Base-by-base conservation (phyloP, 2,888 invertebrate species). In the Rhynchonema sp. region DNA sequence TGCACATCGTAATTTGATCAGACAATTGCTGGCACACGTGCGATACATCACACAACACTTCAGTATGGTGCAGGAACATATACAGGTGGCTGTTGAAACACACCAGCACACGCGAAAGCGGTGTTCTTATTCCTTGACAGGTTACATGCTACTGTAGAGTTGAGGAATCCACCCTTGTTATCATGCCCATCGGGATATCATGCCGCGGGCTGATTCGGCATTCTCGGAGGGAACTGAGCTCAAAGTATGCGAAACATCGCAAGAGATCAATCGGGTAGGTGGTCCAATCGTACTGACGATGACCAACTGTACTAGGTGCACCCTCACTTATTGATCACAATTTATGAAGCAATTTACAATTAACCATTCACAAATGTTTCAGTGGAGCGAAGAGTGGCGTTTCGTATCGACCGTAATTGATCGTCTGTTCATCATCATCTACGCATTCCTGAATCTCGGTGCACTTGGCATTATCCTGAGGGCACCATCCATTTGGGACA, bases 1-100 rank as follows among this genome's bases (percentile, higher is more conserved):
- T 27, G 13, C 46, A 46, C 61, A 61, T 30, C 54, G 46, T 1
- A 49, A 55, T 1, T 26, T 62, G 20, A 52, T 62, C 29, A 13
- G 22, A 1, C 23, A 55, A 2, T 23, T 62, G 23, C 46, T 61
- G 20, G 46, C 56, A 25, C 55, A 61, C 53, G 49, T 62, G 1
- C 55, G 30, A 1, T 57, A 59, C 56, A 61, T 62, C 23, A 61
- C 61, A n/a, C 29, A 54, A 1, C 61, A 61, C 56, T 62, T 61
- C 28, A 9, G 38, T 25, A 55, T 46, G 6, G n/a, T 30, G 30
- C 49, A 62, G 22, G 61, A 62, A n/a, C 58, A 62, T 17, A 23
- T 30, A 27, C 54, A 61, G 56, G 62, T 61, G 2, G 38, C 9
- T 38, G 38, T 38, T 17, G n/a, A n/a, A n/a, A n/a, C n/a, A n/a